Percentiles rank a stretch among this genome's conserved stretches.
phyloP scores from a whole-genome alignment of 2,888 invertebrate species.

The Dicycla oo region DNA sequence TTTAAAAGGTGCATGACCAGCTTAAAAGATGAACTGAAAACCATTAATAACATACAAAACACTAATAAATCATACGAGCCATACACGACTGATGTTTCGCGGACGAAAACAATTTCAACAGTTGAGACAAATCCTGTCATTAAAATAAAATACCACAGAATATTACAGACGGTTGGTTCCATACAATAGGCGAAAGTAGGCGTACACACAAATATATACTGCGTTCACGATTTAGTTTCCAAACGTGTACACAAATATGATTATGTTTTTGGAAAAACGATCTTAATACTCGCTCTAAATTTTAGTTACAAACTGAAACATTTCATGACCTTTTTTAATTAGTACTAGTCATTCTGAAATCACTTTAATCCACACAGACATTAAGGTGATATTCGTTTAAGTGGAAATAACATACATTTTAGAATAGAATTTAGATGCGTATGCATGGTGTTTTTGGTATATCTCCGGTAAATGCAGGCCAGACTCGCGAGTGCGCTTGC shows the following conservation, averaged over 20 bases:
- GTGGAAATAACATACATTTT: not conserved
- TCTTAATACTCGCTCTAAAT: too few species aligned
- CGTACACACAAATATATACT: not conserved
- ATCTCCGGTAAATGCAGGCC: not conserved
- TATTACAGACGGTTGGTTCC: not conserved
- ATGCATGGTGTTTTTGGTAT: not conserved
- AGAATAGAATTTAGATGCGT: not conserved
- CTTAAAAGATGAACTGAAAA: constrained; percentile 28
- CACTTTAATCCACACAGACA: not conserved
- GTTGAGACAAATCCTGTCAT: constrained; percentile 41
- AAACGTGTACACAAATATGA: not conserved
- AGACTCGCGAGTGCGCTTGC: not conserved
- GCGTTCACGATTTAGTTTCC: not conserved
- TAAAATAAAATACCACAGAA: constrained; percentile 18
- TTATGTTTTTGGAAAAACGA: not conserved
- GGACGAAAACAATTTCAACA: constrained; percentile 35
- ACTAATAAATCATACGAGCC: constrained; percentile 42
- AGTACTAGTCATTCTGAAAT: not conserved
- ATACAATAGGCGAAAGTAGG: not conserved
- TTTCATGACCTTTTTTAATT: not conserved
- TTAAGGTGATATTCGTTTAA: not conserved
- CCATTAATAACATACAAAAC: constrained; percentile 45
- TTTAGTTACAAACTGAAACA: not conserved
- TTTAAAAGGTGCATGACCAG: constrained; percentile 10
- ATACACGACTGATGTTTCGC: constrained; percentile 21